Conservation (phyloP, 2,113 vertebrate species). For the Nycticorax nycticorax region DNA sequence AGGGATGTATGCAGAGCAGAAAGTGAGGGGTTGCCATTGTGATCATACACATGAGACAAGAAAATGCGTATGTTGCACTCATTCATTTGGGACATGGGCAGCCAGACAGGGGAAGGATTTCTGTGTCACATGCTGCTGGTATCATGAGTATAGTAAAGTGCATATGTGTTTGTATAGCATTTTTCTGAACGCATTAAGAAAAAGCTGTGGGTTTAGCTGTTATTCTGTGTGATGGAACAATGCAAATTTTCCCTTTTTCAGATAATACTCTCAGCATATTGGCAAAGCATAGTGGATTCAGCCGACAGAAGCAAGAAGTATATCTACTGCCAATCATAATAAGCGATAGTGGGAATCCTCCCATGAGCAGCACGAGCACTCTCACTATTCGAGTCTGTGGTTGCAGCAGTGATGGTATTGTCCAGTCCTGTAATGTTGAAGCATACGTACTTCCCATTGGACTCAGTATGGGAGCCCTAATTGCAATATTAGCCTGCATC, state of each 20-base stretch:
- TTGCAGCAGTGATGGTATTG: slow-evolving; percentile 89
- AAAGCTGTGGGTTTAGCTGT: neutral
- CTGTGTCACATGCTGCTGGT: neutral
- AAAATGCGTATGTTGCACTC: fast-evolving
- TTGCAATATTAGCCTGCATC: slow-evolving; percentile 96
- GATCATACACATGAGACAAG: neutral
- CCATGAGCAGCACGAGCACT: slow-evolving; percentile 97
- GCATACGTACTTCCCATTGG: slow-evolving; percentile 97
- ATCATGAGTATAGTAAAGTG: neutral
- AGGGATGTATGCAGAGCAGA: neutral
- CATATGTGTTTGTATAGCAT: neutral
- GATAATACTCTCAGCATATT: slow-evolving; percentile 96
- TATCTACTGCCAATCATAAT: slow-evolving; percentile 95
- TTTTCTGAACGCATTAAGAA: neutral
- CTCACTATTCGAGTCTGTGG: slow-evolving; percentile 96
- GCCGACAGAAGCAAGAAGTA: slow-evolving; percentile 94
- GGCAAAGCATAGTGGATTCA: slow-evolving; percentile 93
- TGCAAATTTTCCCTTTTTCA: slow-evolving; percentile 60
- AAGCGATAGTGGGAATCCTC: slow-evolving; percentile 92
- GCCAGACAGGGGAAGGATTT: neutral
- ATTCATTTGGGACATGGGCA: neutral
- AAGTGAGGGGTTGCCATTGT: neutral
- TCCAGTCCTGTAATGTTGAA: slow-evolving; percentile 96
- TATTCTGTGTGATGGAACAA: neutral
- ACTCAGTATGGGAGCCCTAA: slow-evolving; percentile 97